Percentiles rank a stretch among this genome's conserved stretches.
These are phyloP conservation scores for Cebidichthys violaceus DNA, from an alignment of 2,113 vertebrate genomes.

Conservation along the genomic window DNA sequence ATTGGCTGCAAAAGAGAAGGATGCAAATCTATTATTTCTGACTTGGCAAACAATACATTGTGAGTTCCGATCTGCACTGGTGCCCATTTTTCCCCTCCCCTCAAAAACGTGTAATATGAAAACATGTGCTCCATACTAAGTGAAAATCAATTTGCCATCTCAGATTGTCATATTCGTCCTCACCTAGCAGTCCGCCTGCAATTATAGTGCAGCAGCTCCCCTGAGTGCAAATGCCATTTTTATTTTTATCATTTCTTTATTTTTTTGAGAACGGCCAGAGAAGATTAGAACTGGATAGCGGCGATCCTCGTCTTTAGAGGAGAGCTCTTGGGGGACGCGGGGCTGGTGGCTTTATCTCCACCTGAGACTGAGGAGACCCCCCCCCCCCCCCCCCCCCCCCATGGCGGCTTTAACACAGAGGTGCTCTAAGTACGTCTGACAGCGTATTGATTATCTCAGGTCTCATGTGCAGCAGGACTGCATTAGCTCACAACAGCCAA, in stretches of 20 bases:
- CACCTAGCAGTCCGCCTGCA: conserved; percentile 65
- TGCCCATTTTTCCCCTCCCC: conserved; percentile 10
- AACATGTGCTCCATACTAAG: conserved; percentile 68
- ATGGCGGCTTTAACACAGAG: conserved; percentile 47
- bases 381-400: conserved; percentile 36
- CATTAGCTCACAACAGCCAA: conserved; percentile 44
- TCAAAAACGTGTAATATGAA: conserved; percentile 59
- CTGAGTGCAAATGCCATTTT: conserved; percentile 65
- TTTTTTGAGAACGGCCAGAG: conserved; percentile 58
- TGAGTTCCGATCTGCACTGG: conserved; percentile 22
- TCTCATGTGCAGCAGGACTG: conserved; percentile 61
- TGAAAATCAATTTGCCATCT: conserved; percentile 83
- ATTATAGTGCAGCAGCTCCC: conserved; percentile 77
- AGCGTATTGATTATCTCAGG: conserved; percentile 73
- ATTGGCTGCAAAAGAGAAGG: conserved; percentile 49
- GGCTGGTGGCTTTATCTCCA: conserved; percentile 63
- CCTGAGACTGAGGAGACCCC: conserved; percentile 44
- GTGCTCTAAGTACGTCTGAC: conserved; percentile 67
- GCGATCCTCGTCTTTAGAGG: conserved; percentile 65
- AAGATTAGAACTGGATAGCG: conserved; percentile 74
- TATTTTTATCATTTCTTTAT: conserved; percentile 1
- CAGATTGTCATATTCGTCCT: conserved; percentile 78
- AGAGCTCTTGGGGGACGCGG: conserved; percentile 35
- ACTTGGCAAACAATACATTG: conserved; percentile 47
- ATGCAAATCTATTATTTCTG: conserved; percentile 55